Conservation (phyloP, 1,140 invertebrate species). For the Capitella teleta region DNA sequence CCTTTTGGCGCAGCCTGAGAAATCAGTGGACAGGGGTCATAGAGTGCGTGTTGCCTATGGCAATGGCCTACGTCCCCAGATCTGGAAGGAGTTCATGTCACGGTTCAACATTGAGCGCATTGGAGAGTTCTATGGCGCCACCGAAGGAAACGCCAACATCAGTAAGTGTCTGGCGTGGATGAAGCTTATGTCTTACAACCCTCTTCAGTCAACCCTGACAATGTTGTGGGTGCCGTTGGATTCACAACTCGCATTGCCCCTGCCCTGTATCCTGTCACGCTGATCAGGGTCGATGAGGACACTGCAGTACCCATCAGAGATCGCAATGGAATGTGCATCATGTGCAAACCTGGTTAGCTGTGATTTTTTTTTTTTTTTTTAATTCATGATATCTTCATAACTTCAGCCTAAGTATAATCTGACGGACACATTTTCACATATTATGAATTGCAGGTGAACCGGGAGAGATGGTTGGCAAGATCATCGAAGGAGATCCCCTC, state of each 20-base stretch:
- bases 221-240: constrained; percentile 81
- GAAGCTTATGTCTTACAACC: not conserved
- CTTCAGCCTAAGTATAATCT: too few relatives aligned
- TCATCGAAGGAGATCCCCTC: constrained; percentile 54
- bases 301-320: constrained; percentile 34
- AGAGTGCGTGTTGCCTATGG: constrained; percentile 79
- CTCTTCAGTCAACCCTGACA: constrained; percentile 63
- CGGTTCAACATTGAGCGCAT: constrained; percentile 76
- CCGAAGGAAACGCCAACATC: constrained; percentile 91
- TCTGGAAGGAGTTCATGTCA: constrained; percentile 79
- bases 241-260: constrained; percentile 60
- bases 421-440: too few relatives aligned
- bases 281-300: constrained; percentile 72
- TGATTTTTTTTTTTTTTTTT: too few relatives aligned
- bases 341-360: constrained; percentile 55
- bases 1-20: constrained; percentile 70
- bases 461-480: constrained; percentile 95
- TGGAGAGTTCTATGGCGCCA: constrained; percentile 93
- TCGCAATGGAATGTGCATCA: constrained; percentile 65
- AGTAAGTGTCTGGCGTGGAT: constrained; percentile 21
- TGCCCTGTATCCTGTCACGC: constrained; percentile 46
- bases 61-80: constrained; percentile 89
- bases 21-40: constrained; percentile 70
- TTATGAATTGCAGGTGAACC: constrained; percentile 81
- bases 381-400: too few relatives aligned